Conservation (phyloP, 2,113 vertebrate genomes). For the Diadophis punctatus region DNA sequence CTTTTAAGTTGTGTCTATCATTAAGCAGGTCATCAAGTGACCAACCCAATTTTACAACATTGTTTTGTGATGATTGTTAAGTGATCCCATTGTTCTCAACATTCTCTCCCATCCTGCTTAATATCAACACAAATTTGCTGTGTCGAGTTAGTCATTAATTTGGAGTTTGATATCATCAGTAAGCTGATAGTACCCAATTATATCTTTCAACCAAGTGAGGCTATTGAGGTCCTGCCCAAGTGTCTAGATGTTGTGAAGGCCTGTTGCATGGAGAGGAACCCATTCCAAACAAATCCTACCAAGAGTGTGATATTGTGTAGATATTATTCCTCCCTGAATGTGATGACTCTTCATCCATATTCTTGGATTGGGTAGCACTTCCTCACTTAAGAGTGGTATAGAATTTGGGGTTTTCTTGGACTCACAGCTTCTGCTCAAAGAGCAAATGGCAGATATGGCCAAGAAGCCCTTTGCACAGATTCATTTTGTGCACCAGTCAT, state of each 20-base stretch:
- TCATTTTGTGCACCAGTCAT: not conserved
- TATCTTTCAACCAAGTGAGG: not conserved
- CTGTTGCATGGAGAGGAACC: not conserved
- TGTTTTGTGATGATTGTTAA: not conserved
- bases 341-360: not conserved
- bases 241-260: not conserved
- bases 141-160: not conserved
- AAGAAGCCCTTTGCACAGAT: not conserved
- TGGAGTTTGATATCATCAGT: not conserved
- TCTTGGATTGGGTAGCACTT: not conserved
- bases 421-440: not conserved
- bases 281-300: not conserved
- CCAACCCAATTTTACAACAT: not conserved
- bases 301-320: not conserved
- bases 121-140: not conserved
- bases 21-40: not conserved
- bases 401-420: not conserved
- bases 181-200: not conserved
- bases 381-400: not conserved
- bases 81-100: not conserved
- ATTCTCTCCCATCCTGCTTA: not conserved
- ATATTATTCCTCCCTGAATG: not conserved
- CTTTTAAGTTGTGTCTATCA: not conserved
- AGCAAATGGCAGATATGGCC: not conserved
- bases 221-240: not conserved